Evolutionary conservation across 1,140 invertebrate species (phyloP), one percentile per base, ranked within the genome.

Genomic region (Caerostris darwini): DNA sequence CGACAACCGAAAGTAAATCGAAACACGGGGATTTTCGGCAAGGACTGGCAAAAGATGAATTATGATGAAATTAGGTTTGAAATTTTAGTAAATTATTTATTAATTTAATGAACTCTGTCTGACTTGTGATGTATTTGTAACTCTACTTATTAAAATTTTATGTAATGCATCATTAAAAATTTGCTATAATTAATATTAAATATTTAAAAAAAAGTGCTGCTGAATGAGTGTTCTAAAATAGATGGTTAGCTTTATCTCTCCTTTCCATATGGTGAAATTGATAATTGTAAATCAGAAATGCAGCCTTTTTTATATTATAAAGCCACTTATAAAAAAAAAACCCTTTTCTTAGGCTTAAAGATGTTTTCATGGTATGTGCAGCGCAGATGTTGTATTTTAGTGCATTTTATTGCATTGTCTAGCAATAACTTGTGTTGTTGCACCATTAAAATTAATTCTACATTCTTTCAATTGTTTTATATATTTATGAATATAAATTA

Each of bases 61-160:
- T 89, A 89, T 89, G 87, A 89, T 89, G 64, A 57, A 58, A 57
- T 83, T 67, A 67, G 17, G 17, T n/a, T 53, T 69, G 50, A 12
- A 14, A 50, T 12, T 50, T 77, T 12, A 5, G 14, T 77, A 50
- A 50, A 50, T 77, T 77, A 50, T 53, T 71, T 71, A 19, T 77
- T 50, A 53, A 77, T 77, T 53, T 77, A 2, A 5, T 77, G 71
- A 77, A 77, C 71, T 77, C 34, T 77, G 71, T 77, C 10, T 77
- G 71, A 12, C 53, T 7, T 77, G 34, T 12, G 19, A 50, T 12
- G 12, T 14, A 34, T 50, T 12, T 77, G 3, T 12, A 3, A 12
- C 50, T 50, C 12, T 64, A 64, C 61, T 17, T 17, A 64, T 64
- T 64, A 64, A 64, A 64, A 14, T 64, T 17, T 10, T 14, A 14